phyloP scores from a whole-genome alignment of 1,140 invertebrate genomes.

The Ceratina calcarata region DNA sequence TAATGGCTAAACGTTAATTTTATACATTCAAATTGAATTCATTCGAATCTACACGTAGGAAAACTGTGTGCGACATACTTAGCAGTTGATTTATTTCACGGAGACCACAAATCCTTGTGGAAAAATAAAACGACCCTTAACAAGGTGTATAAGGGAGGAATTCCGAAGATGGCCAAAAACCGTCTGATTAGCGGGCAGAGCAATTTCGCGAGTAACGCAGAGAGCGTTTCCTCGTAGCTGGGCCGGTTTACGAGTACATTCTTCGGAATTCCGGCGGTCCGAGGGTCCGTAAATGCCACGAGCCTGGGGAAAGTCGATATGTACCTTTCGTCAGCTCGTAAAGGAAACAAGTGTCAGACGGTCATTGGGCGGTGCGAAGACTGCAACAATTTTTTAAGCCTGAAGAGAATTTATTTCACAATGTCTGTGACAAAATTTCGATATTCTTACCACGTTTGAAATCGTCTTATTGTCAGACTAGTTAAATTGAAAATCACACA shows the following conservation, averaged over 20 bases:
- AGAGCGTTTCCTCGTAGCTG: constrained; percentile 42
- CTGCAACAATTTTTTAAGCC: too few relatives aligned
- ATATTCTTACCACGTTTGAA: too few relatives aligned
- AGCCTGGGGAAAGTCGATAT: constrained; percentile 44
- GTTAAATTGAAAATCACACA: too few relatives aligned
- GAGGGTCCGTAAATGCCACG: constrained; percentile 34
- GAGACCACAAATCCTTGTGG: too few relatives aligned
- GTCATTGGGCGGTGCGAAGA: too few relatives aligned
- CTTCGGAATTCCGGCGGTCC: constrained; percentile 36
- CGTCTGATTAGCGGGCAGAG: constrained; percentile 33
- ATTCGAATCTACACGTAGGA: not conserved
- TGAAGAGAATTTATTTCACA: too few relatives aligned
- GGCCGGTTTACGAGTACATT: constrained; percentile 42
- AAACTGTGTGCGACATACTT: too few relatives aligned
- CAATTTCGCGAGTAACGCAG: constrained; percentile 29
- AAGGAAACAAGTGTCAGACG: constrained; percentile 25
- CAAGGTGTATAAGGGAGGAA: not conserved
- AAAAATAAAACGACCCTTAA: too few relatives aligned
- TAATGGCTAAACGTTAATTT: too few relatives aligned
- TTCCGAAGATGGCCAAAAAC: not conserved
- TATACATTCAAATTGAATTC: not conserved
- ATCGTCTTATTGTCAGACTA: too few relatives aligned
- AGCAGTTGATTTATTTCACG: too few relatives aligned
- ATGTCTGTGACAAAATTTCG: too few relatives aligned
- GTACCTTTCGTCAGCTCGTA: constrained; percentile 29